phyloP scores from a whole-genome alignment of 2,113 vertebrate species.

The Labeo rohita region DNA sequence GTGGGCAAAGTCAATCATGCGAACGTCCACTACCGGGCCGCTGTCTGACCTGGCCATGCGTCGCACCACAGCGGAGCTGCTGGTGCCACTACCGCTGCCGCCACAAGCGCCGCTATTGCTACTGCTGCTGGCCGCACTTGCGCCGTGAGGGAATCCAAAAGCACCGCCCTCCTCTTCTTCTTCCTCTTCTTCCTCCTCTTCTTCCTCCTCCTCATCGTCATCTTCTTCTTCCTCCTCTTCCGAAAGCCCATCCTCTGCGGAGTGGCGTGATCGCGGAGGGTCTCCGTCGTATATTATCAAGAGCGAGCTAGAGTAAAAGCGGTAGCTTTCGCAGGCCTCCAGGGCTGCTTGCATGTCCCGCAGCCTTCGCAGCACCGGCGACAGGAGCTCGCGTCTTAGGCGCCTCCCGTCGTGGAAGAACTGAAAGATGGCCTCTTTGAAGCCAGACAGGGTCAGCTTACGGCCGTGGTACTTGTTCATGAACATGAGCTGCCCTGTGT shows the following conservation, averaged over 20 bases:
- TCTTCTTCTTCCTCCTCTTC: constrained; percentile 76
- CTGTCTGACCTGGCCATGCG: constrained; percentile 59
- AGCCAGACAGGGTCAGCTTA: constrained; percentile 92
- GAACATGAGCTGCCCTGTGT: constrained; percentile 94
- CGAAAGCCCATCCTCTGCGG: constrained; percentile 57
- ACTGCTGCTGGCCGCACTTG: constrained; percentile 33
- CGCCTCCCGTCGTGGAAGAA: constrained; percentile 94
- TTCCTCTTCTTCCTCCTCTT: constrained; percentile 61
- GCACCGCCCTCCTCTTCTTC: constrained; percentile 58
- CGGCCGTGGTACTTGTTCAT: constrained; percentile 99
- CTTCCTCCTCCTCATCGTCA: constrained; percentile 86
- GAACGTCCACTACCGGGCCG: constrained; percentile 87
- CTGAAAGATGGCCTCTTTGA: constrained; percentile 97
- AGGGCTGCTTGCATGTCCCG: constrained; percentile 90
- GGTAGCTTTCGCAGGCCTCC: constrained; percentile 95
- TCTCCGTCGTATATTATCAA: constrained; percentile 97
- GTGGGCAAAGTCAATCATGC: constrained; percentile 99
- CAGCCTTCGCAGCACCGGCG: constrained; percentile 89
- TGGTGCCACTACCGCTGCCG: constrained; percentile 45
- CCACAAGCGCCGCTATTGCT: constrained; percentile 30
- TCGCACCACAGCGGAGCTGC: constrained; percentile 43
- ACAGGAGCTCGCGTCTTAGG: constrained; percentile 89
- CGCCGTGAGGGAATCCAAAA: constrained; percentile 60
- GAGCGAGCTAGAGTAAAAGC: constrained; percentile 98
- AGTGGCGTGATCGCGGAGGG: constrained; percentile 77